Evolutionary conservation across 2,113 vertebrate genomes (phyloP), one percentile per base, ranked within the genome.

Genomic region (Trachemys scripta): DNA sequence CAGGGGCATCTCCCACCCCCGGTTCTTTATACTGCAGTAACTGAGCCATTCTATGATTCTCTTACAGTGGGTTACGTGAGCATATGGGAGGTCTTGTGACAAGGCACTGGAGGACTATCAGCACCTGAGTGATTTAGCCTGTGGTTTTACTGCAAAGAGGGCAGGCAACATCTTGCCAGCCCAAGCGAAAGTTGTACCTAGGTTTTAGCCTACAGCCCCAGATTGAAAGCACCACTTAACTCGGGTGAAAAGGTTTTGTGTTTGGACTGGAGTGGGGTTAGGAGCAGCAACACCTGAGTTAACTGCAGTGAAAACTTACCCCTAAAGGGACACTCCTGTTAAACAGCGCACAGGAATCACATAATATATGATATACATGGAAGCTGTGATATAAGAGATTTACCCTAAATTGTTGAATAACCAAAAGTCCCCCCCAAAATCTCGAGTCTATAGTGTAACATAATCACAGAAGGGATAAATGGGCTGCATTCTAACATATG

Each of bases 381-480:
- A 92, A 90, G 88, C 90, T 94, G 87, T 94, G 96, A 93, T 97
- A 94, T 91, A 85, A 22, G 17, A 90, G 17, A 90, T 90, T 95
- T 94, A 89, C 88, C 90, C 29, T 87, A 65, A 89, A 94, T 92
- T 88, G 90, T 94, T 91, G 91, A 96, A 97, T 72, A 87, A 91
- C 92, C 82, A 92, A 97, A 89, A 84, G 91, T 92, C 89, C 91
- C 96, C 94, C 95, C 80, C 72, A 42, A 86, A 85, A 92, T 95
- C 94, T 97, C 95, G 91, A 45, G 89, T 91, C 78, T 88, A 86
- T 94, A 90, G 91, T 89, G 95, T 54, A 95, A 93, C 94, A 94
- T 96, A 93, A 96, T 95, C 96, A 96, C 91, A 94, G 91, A 93
- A 69, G 4, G 49, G 79, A n/a, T 57, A 93, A 93, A 85, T 78